Percentiles rank a stretch among this genome's conserved stretches.
phyloP scores from a whole-genome alignment of 1,140 invertebrate genomes.

The Littorina saxatilis region DNA sequence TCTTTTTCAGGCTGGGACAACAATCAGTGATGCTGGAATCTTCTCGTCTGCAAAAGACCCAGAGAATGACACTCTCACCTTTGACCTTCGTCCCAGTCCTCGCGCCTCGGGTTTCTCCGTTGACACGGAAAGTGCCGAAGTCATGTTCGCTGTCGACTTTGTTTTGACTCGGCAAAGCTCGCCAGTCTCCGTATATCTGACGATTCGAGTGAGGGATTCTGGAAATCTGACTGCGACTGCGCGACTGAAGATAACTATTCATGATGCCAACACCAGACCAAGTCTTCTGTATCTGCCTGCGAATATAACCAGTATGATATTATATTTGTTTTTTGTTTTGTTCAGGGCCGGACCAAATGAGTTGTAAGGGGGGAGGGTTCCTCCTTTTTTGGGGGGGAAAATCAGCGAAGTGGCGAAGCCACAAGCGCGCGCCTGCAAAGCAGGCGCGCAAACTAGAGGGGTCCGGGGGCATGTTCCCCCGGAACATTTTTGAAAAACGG shows the following conservation, averaged over 20 bases:
- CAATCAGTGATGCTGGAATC: not conserved
- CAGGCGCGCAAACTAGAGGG: no score
- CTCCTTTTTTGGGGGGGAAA: no score
- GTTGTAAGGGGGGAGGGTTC: no score
- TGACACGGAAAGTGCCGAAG: conserved; percentile 1
- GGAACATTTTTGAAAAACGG: no score
- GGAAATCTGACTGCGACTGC: not conserved
- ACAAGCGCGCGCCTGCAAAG: no score
- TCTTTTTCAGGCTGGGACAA: not conserved
- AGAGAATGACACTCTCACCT: not conserved
- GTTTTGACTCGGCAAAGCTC: not conserved
- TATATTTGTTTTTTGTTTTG: no score
- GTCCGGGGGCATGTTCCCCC: no score
- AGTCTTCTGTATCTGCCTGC: not conserved
- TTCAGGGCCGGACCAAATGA: no score
- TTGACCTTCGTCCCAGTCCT: not conserved
- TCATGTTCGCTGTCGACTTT: not conserved
- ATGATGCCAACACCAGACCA: not conserved
- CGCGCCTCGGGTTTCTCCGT: conserved; percentile 3
- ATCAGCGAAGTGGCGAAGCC: no score
- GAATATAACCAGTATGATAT: not conserved
- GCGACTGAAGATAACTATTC: not conserved
- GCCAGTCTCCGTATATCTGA: not conserved
- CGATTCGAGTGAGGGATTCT: not conserved
- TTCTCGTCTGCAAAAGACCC: not conserved